Evolutionary conservation across 2,797 vertebrate genomes (phyloP), one percentile per base, ranked within the genome.

Genomic region (Bradypodion pumilum): DNA sequence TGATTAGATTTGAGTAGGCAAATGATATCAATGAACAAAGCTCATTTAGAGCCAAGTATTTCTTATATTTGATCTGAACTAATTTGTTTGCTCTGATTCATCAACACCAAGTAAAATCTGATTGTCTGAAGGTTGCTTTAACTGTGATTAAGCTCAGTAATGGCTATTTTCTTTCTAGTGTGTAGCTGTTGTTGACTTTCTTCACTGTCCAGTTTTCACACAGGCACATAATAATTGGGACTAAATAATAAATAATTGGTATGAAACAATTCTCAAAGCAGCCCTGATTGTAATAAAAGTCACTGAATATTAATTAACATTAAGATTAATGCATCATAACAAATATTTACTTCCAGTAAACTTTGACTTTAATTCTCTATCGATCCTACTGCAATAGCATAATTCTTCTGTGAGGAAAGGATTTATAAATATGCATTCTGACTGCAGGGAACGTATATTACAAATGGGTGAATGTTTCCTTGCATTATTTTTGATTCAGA

Each of bases 371-470:
- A 32, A 76, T 76, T 65, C 0, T 65, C 2, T 29, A 0, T 16
- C 60, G 86, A 84, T 2, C 0, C 85, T 77, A 59, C 35, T 59
- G 63, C 2, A 78, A 29, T 7, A 0, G 72, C 81, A 0, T 15
- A 46, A 75, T 81, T 88, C 1, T 81, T 2, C 78, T 81, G 52
- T 66, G 37, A 80, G 1, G 12, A 25, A 84, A 2, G 0, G 32
- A 5, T 2, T 63, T 85, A 83, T 81, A 60, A 63, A 63, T 83
- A 79, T 19, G 62, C 21, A 62, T 69, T 27, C 16, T 21, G 37
- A 49, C 60, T 88, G 76, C 65, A 69, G 7, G 82, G 84, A 90
- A 78, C 0, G 6, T 69, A 70, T 86, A 83, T 73, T 80, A 9
- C 7, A 85, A 84, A 79, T 79, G 35, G 72, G 6, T 16, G 83